phyloP scores from a whole-genome alignment of 2,888 invertebrate genomes.

The Cloeon dipterum region DNA sequence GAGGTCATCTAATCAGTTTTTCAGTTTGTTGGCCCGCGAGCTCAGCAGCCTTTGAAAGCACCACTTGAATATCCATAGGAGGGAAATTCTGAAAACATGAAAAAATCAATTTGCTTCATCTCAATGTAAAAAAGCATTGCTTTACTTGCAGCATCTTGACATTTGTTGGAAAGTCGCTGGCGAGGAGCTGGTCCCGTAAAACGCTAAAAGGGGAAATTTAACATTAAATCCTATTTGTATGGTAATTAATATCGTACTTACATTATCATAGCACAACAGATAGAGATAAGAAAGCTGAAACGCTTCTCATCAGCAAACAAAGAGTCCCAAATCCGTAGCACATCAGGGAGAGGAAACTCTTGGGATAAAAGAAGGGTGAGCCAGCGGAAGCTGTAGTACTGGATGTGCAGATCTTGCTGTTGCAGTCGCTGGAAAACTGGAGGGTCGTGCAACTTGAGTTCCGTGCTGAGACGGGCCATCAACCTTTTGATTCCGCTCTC shows the following conservation, averaged over 20 bases:
- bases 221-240: not conserved
- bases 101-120: not conserved
- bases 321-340: conserved; percentile 93
- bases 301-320: conserved; percentile 74
- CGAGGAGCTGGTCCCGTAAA: conserved; percentile 56
- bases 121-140: not conserved
- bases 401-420: conserved; percentile 71
- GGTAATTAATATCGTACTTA: conserved; percentile 27
- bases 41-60: conserved; percentile 54
- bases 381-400: conserved; percentile 95
- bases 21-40: conserved; percentile 27
- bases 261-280: conserved; percentile 96
- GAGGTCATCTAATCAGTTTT: no score
- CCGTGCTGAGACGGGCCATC: conserved; percentile 61
- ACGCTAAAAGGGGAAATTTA: conserved; percentile 38
- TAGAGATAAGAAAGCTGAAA: conserved; percentile 74
- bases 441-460: conserved; percentile 53
- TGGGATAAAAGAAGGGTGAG: conserved; percentile 84
- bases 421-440: conserved; percentile 54
- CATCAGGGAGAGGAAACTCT: conserved; percentile 93
- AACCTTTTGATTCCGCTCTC: conserved; percentile 75
- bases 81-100: conserved; percentile 42
- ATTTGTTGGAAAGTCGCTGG: conserved; percentile 79
- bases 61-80: conserved; percentile 64
- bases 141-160: conserved; percentile 75